Evolutionary conservation across 2,113 vertebrate species (phyloP).

Genomic region (Saccopteryx bilineata): DNA sequence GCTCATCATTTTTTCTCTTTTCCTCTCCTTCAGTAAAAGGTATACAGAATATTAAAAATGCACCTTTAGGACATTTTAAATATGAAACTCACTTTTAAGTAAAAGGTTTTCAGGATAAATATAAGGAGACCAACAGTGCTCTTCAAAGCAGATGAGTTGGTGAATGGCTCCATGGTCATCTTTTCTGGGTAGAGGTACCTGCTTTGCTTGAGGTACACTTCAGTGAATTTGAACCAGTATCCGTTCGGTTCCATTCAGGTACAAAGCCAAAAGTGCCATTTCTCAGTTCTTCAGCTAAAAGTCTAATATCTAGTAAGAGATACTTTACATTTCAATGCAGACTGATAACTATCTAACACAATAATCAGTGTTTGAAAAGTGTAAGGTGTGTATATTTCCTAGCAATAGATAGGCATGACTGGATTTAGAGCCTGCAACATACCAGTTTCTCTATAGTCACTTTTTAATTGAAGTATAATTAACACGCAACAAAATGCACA

Average conservation of each 20-base stretch:
- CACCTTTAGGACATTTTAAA: background rate
- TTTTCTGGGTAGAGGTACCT: background rate
- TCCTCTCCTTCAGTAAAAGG: background rate
- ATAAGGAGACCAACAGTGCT: background rate
- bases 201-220: background rate
- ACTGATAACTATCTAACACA: background rate
- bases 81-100: background rate
- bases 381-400: background rate
- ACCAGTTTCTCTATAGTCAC: background rate
- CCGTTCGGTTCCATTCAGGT: background rate
- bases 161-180: background rate
- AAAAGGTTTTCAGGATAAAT: background rate
- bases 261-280: background rate
- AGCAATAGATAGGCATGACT: background rate
- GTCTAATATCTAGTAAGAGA: background rate
- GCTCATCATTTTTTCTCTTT: background rate
- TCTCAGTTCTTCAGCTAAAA: conserved; percentile 20
- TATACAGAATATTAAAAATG: background rate
- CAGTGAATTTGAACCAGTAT: background rate
- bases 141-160: background rate
- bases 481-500: background rate
- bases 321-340: background rate
- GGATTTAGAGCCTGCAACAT: background rate
- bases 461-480: background rate
- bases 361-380: background rate